Conservation (phyloP, 2,888 invertebrate species). For the Hyles lineata region DNA sequence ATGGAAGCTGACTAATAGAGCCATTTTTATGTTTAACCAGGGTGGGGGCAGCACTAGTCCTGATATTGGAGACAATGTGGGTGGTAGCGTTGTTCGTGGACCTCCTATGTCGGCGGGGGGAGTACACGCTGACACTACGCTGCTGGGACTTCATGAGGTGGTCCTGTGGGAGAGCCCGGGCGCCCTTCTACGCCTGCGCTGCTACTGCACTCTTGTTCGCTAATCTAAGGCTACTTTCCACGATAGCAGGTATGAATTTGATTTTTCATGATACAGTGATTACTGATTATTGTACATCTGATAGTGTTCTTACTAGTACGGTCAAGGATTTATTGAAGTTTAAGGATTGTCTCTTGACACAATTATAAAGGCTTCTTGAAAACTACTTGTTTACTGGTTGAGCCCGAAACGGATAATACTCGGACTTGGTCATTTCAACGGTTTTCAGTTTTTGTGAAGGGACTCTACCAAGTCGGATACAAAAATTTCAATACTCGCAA, state of each 20-base stretch:
- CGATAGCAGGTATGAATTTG: conserved; percentile 62
- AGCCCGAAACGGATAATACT: too few species aligned
- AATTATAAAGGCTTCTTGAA: too few species aligned
- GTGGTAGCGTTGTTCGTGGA: conserved; percentile 77
- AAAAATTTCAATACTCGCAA: too few species aligned
- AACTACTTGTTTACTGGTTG: too few species aligned
- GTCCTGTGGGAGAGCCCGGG: conserved; percentile 77
- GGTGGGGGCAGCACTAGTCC: conserved; percentile 69
- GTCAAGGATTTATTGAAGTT: too few species aligned
- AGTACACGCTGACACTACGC: conserved; percentile 72
- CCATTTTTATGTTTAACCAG: conserved; percentile 48
- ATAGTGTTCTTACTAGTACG: too few species aligned
- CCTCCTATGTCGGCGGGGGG: conserved; percentile 74
- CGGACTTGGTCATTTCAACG: too few species aligned
- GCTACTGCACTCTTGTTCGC: conserved; percentile 77
- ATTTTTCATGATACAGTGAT: too few species aligned
- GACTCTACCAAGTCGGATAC: too few species aligned
- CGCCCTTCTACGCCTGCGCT: conserved; percentile 77
- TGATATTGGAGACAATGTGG: conserved; percentile 81
- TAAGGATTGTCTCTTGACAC: too few species aligned
- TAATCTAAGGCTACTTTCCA: conserved; percentile 70
- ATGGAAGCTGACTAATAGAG: background rate
- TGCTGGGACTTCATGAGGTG: conserved; percentile 80
- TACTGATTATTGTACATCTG: too few species aligned
- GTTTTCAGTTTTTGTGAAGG: too few species aligned